Conservation (phyloP, 2,113 vertebrate species). For the Carassius gibelio region DNA sequence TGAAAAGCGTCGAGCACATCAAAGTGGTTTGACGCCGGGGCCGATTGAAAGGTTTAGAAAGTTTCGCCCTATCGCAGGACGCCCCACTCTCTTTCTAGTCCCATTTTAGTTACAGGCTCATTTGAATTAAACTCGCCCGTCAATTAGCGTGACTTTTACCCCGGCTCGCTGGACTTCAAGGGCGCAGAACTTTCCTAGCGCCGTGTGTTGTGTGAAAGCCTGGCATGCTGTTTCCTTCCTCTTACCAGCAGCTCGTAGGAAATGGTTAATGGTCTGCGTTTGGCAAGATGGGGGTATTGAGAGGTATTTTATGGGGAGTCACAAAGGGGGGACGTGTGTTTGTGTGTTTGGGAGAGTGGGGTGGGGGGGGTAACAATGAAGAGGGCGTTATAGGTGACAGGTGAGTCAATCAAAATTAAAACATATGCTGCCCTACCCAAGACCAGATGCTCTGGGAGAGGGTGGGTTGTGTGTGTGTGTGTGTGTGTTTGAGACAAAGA, state of each 20-base stretch:
- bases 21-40: conserved; percentile 83
- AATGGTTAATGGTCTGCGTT: conserved; percentile 66
- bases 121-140: conserved; percentile 88
- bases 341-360: conserved; percentile 19
- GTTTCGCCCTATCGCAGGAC: conserved; percentile 90
- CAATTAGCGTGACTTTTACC: conserved; percentile 76
- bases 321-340: conserved; percentile 10
- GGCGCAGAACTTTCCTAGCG: conserved; percentile 68
- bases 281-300: conserved; percentile 41
- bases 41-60: conserved; percentile 89
- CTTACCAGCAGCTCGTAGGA: conserved; percentile 64
- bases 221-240: conserved; percentile 40
- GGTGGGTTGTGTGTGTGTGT: conserved; percentile 8
- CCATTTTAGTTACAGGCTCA: conserved; percentile 92
- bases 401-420: conserved; percentile 55
- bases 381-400: conserved; percentile 46
- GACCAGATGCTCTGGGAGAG: conserved; percentile 43
- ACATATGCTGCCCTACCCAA: conserved; percentile 44
- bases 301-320: conserved; percentile 2
- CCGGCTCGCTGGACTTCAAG: conserved; percentile 71
- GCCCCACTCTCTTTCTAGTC: conserved; percentile 87
- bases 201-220: conserved; percentile 42
- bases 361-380: not conserved
- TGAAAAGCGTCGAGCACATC: conserved; percentile 94
- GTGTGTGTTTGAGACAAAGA: not conserved